Evolutionary conservation across 1,140 invertebrate species (phyloP), one percentile per base, ranked within the genome.

Genomic region (Zaprionus davidi): DNA sequence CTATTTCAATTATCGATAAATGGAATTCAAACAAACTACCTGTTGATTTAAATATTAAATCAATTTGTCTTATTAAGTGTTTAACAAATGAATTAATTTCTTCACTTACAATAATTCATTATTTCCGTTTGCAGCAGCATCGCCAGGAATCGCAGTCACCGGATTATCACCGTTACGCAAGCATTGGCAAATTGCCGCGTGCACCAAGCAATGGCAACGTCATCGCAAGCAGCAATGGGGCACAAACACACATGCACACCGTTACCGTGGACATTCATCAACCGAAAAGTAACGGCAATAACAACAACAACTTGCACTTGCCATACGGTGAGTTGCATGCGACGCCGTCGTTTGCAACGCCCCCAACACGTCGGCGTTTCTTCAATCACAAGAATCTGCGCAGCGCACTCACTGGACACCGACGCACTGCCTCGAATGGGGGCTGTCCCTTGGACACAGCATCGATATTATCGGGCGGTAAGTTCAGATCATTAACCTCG

Each of bases 311-410:
- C 93, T 93, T 80, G 92, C 70, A 80, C 53, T 68, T 79, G 68
- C 73, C 62, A 24, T 90, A 90, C 70, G 71, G 76, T 62, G 91
- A 91, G 55, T 74, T 92, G 76, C 83, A 81, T 85, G 77, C 78
- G 22, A 81, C 91, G 51, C 79, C 91, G 62, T 75, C 91, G 65
- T 96, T 96, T 49, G 97, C 96, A 22, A 96, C 96, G 46, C 96
- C 96, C 0, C 96, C 96, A 82, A 96, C 95, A 51, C 94, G 96
- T 72, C 95, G 96, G 92, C 95, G 96, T 93, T 97, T 97, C 93
- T 94, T 97, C 20, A 97, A 96, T 79, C 95, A 96, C 0, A 97
- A 97, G 93, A 95, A 95, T 17, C 92, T 97, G 34, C 94, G 95
- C 64, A 97, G 95, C 91, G 96, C 96, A 7, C 96, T 96, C 75